Base-by-base conservation (phyloP, 2,888 invertebrate genomes). In the Leptinotarsa haldemani region DNA sequence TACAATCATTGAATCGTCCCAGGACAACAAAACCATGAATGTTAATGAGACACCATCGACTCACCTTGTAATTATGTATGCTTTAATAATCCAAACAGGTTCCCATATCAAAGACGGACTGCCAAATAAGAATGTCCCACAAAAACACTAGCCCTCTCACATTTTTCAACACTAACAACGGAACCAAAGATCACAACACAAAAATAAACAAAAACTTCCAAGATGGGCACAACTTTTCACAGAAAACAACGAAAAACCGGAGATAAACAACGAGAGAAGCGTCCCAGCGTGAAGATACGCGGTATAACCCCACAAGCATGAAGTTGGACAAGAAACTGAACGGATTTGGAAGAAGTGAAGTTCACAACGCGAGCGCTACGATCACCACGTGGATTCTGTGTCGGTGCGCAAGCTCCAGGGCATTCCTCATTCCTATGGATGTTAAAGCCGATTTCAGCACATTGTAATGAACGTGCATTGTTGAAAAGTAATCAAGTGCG, bases 371-470 rank as follows among this genome's bases (percentile, higher is more conserved):
- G 73, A 69, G 69, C 70, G 76, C 71, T 68, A 50, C 75, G 79
- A 75, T 75, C 76, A 80, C 79, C 81, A 81, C 81, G 81, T 81
- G 81, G 79, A 80, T 74, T 80, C 52, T 48, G 20, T 66, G 16
- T 4, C 69, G 64, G 68, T 66, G 78, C 81, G 81, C 81, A 81
- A 75, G 77, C 77, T 69, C 63, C 40, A 16, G 47, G 69, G 73
- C 70, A 74, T 74, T 76, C 75, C 53, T 71, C 70, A 74, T 74
- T 76, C 75, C 53, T 71, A 61, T 20, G 71, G 75, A 74, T 64
- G 71, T 70, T 68, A 69, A 65, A 53, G 65, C 66, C 75, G 67
- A 80, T 80, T 79, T 79, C 79, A 77, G 79, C 75, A 78, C 77
- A 74, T 76, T 69, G 73, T 75, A 71, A 74, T 71, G 69, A 65